Conservation (phyloP, 1,140 invertebrate species). For the Zaprionus tsacasi region DNA sequence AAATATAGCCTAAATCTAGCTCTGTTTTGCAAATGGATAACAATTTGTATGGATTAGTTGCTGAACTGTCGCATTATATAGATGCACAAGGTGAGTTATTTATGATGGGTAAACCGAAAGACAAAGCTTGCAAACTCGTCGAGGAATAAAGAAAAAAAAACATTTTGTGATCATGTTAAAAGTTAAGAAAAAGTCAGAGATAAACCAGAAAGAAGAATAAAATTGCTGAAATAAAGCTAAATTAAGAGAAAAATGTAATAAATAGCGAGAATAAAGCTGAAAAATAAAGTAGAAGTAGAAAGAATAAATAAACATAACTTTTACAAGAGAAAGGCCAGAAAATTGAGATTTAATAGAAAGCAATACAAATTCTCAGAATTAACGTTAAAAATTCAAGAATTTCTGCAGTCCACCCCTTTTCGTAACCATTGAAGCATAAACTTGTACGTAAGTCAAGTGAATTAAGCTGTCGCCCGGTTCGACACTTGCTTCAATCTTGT, state of each 20-base stretch:
- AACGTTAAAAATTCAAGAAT: neutral
- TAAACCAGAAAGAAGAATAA: neutral
- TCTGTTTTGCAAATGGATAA: constrained; percentile 61
- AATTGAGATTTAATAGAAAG: neutral
- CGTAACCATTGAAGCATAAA: neutral
- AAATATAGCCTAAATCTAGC: neutral
- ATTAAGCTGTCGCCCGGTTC: constrained; percentile 39
- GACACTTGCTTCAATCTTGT: constrained; percentile 40
- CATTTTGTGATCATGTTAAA: constrained; percentile 52
- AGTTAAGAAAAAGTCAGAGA: constrained; percentile 3
- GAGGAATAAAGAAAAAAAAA: constrained; percentile 10
- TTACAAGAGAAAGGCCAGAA: neutral
- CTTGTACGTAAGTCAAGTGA: constrained; percentile 5
- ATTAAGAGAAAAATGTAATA: too few relatives aligned
- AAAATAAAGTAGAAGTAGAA: neutral
- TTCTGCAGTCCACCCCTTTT: neutral
- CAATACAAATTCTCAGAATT: neutral
- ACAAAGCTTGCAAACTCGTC: constrained; percentile 33
- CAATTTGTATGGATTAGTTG: constrained; percentile 71
- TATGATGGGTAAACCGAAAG: neutral
- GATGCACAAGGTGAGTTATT: constrained; percentile 69
- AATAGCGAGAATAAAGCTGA: too few relatives aligned
- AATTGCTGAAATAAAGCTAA: neutral
- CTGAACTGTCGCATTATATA: constrained; percentile 66
- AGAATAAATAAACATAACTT: neutral